Base-by-base conservation (phyloP, 2,888 invertebrate species). In the Silvanus unidentatus region DNA sequence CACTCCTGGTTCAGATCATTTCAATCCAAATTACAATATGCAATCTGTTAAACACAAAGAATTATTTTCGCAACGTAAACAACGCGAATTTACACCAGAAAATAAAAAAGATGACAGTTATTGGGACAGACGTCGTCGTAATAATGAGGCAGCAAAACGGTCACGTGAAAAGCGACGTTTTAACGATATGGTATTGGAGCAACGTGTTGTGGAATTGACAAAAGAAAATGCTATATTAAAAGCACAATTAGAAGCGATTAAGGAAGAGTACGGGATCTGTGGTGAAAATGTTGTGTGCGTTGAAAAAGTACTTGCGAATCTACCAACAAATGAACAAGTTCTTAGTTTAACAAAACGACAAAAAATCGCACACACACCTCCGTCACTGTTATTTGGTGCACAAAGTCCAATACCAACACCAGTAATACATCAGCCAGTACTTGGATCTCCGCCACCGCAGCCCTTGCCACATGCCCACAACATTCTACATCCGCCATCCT, bases 31-130 rank as follows among this genome's bases (percentile, higher is more conserved):
- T 39, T 84, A 75, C 69, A 37, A 37, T 16, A 75, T 77, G 66
- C 61, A 64, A 32, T 64, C 69, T 2, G 70, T 74, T 48, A 81
- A 85, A 59, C 81, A 87, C 56, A 91, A 91, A 65, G 91, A 91
- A 55, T 78, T 90, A 63, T 89, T 91, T 72, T 88, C 88, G 1
- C 88, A 90, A 63, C 81, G 95, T 61, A 96, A 96, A 68, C 95
- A 95, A 66, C 79, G 97, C 10, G 95, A 96, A 70, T 96, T 97
- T 72, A 96, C 95, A 52, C 96, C 96, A 0, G 96, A 96, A 69
- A 90, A 83, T 73, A 94, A 94, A 70, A 97, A 97, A 69, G 96
- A 97, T 65, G 93, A 95, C 62, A 91, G 89, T 64, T 97, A 97
- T 73, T 97, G 98, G 98, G 95, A 96, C 71, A 82, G 96, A 45